These are phyloP conservation scores for Atlantisia rogersi DNA, from an alignment of 2,113 vertebrate genomes.

Conservation along the genomic window DNA sequence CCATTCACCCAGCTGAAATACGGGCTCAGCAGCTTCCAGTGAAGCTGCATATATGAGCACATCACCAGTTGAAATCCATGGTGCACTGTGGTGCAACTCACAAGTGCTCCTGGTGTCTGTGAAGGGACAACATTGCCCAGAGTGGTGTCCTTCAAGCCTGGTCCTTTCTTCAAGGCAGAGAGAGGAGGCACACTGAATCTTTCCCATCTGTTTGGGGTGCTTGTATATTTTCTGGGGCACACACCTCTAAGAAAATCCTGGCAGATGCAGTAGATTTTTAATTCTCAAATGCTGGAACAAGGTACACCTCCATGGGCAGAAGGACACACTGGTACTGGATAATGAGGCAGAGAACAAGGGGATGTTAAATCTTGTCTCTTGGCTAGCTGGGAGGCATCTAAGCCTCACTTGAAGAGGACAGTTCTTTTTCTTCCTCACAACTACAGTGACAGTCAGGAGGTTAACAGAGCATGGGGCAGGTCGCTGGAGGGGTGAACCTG, in stretches of 20 bases:
- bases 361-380: background rate
- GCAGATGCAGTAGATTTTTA: background rate
- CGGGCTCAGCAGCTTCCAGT: background rate
- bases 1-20: background rate
- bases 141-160: background rate
- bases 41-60: background rate
- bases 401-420: background rate
- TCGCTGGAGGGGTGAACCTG: background rate
- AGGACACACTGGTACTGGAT: background rate
- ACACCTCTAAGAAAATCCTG: background rate
- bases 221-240: background rate
- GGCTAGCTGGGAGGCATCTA: background rate
- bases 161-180: background rate
- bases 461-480: background rate
- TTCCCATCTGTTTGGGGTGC: background rate
- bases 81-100: background rate
- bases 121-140: background rate
- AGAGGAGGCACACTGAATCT: background rate
- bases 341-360: background rate
- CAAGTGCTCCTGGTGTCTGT: background rate
- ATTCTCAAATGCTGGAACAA: background rate
- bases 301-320: background rate
- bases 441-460: background rate
- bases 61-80: background rate
- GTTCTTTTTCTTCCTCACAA: background rate